Conservation (phyloP, 2,888 invertebrate species). For the Carabus problematicus region DNA sequence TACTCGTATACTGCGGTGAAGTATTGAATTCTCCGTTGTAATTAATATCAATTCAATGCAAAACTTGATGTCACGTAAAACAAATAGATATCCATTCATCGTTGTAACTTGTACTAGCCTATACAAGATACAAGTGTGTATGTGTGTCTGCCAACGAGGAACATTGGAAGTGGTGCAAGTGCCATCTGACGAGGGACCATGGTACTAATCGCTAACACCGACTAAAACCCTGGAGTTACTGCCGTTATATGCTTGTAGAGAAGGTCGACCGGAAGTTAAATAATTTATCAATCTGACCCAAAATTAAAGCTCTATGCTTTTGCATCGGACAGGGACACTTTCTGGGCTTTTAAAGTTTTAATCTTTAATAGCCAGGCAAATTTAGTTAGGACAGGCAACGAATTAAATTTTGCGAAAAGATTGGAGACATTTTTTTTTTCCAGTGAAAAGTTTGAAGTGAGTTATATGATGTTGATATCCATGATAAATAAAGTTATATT, state of each 20-base stretch:
- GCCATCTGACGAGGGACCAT: conserved; percentile 5
- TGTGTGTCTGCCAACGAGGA: too few species aligned
- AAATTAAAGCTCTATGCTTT: conserved; percentile 27
- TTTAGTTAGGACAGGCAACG: neutral
- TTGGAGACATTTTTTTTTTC: too few species aligned
- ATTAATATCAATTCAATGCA: neutral
- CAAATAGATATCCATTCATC: neutral
- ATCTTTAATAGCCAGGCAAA: conserved; percentile 27
- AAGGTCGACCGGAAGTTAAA: conserved; percentile 3
- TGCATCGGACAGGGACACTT: conserved; percentile 12
- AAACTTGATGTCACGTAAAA: neutral
- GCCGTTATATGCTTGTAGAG: neutral
- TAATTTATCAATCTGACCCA: conserved; percentile 32
- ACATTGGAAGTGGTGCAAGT: neutral
- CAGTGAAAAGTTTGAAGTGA: too few species aligned
- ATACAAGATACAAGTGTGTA: too few species aligned
- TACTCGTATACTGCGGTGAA: neutral
- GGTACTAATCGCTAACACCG: neutral
- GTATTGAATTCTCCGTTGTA: neutral
- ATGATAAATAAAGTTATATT: too few species aligned
- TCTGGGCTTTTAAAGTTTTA: conserved; percentile 32
- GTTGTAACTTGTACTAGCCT: neutral
- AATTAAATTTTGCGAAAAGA: too few species aligned
- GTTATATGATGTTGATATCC: too few species aligned
- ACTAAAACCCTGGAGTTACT: neutral